Evolutionary conservation across 2,888 invertebrate genomes (phyloP).

Genomic region (Cataglyphis altisquamis): DNA sequence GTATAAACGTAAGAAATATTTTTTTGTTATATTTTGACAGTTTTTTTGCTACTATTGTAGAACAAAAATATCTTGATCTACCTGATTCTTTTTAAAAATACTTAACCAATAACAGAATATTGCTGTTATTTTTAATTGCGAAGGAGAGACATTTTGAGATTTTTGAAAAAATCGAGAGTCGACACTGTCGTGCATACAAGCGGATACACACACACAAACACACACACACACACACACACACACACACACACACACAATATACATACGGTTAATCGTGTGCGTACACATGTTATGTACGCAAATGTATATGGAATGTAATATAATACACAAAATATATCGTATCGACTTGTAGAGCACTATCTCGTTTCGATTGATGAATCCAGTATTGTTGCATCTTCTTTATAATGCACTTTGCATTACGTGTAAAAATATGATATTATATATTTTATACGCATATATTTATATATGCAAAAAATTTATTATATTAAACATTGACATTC

Average conservation of each 20-base stretch:
- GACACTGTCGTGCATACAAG: constrained; percentile 16
- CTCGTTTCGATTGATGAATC: background rate
- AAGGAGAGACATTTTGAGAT: too few species aligned
- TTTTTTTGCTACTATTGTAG: too few species aligned
- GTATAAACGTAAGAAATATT: too few species aligned
- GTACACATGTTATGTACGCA: background rate
- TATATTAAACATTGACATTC: background rate
- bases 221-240: too few species aligned
- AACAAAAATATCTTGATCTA: too few species aligned
- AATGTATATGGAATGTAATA: background rate
- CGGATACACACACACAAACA: background rate
- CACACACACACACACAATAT: too few species aligned
- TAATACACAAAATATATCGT: background rate
- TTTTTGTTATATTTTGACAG: too few species aligned
- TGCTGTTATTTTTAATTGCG: too few species aligned
- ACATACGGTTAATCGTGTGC: background rate
- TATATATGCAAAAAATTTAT: background rate
- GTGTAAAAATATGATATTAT: background rate
- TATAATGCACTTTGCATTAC: background rate
- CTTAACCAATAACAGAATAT: too few species aligned
- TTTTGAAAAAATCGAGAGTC: too few species aligned
- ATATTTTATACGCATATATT: background rate
- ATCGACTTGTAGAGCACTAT: background rate
- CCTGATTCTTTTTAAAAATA: too few species aligned
- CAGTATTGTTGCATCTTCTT: background rate